Conservation (phyloP, 2,888 invertebrate species). For the Exephanes ischioxanthus region DNA sequence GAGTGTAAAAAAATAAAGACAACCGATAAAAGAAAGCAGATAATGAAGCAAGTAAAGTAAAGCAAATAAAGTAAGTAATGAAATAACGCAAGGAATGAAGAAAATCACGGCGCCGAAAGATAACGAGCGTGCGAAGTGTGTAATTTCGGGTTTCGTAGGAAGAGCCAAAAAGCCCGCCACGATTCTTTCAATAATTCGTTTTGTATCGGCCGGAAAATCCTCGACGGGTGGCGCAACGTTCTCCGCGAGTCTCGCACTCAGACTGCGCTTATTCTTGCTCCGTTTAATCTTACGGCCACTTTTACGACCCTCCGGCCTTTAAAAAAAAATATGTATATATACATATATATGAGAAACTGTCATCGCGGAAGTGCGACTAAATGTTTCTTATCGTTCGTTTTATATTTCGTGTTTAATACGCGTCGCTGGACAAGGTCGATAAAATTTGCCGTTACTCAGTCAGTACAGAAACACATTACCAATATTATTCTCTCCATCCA, state of each 20-base stretch:
- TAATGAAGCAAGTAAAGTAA: neutral
- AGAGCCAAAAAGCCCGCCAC: neutral
- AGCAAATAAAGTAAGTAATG: neutral
- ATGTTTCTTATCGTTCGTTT: neutral
- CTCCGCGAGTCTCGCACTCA: neutral
- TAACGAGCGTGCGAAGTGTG: neutral
- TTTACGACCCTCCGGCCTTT: neutral
- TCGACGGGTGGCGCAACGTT: neutral
- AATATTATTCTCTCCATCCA: too few relatives aligned
- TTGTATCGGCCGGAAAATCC: neutral
- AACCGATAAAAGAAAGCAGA: neutral
- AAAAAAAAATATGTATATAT: neutral
- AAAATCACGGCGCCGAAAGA: neutral
- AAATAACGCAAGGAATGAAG: too few relatives aligned
- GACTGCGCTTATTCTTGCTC: constrained; percentile 28
- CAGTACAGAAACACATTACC: too few relatives aligned
- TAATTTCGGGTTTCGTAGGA: constrained; percentile 19
- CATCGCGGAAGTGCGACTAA: neutral
- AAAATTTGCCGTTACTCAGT: neutral
- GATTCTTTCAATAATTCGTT: constrained; percentile 12
- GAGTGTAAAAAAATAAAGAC: too few relatives aligned
- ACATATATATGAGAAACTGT: neutral
- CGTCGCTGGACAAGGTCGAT: neutral
- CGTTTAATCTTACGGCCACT: constrained; percentile 32
- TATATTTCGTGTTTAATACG: neutral